Evolutionary conservation across 23 tunicate species (phyloP), one percentile per base, ranked within the genome.

Genomic region (Aplidium turbinatum): DNA sequence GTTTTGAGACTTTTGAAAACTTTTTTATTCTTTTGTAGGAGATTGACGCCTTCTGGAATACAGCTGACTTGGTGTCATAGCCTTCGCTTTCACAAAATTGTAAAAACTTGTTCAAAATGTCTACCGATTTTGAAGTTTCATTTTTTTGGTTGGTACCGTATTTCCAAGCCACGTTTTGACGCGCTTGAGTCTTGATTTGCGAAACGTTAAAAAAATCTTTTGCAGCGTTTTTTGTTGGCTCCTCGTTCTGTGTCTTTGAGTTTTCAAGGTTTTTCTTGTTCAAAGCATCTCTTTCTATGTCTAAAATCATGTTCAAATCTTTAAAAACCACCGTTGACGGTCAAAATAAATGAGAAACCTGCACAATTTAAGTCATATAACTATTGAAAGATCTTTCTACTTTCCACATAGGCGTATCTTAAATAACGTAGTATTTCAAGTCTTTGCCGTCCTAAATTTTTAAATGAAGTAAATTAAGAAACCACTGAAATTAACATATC

Each of bases 11-110:
- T 19, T 40, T 38, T 19, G 53, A 5, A 40, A 38, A 66, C 53
- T 66, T 66, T 24, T 38, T 35, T 3, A 18, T 35, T 36, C 28
- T 66, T 22, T 66, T 38, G 30, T 13, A 66, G 11, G 72, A 19
- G 28, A 20, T 51, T 3, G 72, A 35, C 4, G 72, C 23, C 21
- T 35, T 38, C 22, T 66, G 11, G 6, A 13, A 35, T 3, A 38
- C 21, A 3, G 26, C 6, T 7, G 51, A 38, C 4, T 9, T 6
- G 21, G 5, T 3, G 21, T 66, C 29, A 22, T 35, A 66, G 9
- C 72, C 72, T 66, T 66, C 72, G 7, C 30, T 19, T 66, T 66
- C 26, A 51, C 72, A 66, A 66, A 66, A 66, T 38, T 40, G 51
- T 38, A 22, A 4, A 66, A 66, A 66, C 7, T 61, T 42, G 11